Evolutionary conservation across 2,888 invertebrate species (phyloP).

Genomic region (Drosophila demipolita): DNA sequence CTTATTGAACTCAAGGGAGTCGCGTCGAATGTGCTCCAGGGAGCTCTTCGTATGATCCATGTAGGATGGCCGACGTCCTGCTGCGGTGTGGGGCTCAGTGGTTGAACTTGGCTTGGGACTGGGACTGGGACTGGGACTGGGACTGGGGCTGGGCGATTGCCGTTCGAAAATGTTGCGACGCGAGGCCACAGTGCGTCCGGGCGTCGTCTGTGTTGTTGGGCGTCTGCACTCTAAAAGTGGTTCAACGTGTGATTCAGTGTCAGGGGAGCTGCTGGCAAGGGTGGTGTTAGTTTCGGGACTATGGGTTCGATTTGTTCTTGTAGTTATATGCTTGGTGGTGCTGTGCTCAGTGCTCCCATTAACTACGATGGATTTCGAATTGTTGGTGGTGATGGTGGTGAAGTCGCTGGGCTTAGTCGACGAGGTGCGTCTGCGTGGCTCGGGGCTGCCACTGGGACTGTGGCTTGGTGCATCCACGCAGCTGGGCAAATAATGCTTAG

Average conservation of each 20-base stretch:
- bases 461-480: conserved; percentile 21
- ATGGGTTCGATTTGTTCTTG: conserved; percentile 43
- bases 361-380: conserved; percentile 52
- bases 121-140: conserved; percentile 18
- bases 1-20: conserved; percentile 83
- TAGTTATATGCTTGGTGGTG: conserved; percentile 56
- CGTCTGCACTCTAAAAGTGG: conserved; percentile 71
- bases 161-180: conserved; percentile 83
- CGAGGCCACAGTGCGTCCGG: conserved; percentile 79
- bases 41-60: conserved; percentile 85
- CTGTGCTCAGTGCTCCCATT: conserved; percentile 77
- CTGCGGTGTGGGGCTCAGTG: conserved; percentile 8
- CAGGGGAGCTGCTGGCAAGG: conserved; percentile 58
- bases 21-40: conserved; percentile 83
- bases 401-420: conserved; percentile 8
- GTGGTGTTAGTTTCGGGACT: conserved; percentile 63
- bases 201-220: conserved; percentile 24
- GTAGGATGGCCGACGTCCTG: conserved; percentile 82
- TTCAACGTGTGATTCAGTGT: conserved; percentile 73
- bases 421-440: conserved; percentile 25
- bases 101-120: conserved; percentile 2
- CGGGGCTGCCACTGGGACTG: conserved; percentile 29
- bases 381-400: conserved; percentile 9
- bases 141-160: conserved; percentile 43
- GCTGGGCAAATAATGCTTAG: conserved; percentile 16